Evolutionary conservation across 2,113 vertebrate genomes (phyloP).

Genomic region (Halcyon senegalensis): DNA sequence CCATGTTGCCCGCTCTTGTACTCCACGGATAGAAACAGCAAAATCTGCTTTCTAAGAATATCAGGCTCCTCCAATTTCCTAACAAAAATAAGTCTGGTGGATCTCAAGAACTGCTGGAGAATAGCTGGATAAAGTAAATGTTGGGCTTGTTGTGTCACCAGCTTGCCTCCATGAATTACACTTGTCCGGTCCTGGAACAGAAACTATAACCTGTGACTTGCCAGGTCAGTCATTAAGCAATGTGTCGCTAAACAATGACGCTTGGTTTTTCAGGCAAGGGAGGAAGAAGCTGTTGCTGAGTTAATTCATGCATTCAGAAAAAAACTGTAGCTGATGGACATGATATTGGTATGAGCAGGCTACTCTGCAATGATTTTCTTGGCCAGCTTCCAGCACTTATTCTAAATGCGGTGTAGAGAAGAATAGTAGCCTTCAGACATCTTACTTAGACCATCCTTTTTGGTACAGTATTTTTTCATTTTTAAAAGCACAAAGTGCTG

Average conservation of each 20-base stretch:
- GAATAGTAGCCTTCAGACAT: background rate
- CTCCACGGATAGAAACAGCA: background rate
- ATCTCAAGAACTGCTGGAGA: background rate
- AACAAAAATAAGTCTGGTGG: background rate
- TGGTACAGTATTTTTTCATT: background rate
- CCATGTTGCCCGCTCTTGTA: background rate
- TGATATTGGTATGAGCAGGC: background rate
- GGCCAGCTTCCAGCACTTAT: background rate
- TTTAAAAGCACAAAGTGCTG: background rate
- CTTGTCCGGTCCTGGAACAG: background rate
- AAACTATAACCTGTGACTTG: background rate
- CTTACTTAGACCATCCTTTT: background rate
- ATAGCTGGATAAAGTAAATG: background rate
- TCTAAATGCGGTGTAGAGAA: background rate
- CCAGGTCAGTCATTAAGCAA: background rate
- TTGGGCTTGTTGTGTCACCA: background rate
- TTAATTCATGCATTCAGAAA: constrained; percentile 29
- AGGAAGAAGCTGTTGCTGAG: background rate
- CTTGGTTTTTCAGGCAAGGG: background rate
- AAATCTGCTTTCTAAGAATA: background rate
- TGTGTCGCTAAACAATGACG: background rate
- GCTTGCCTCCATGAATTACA: background rate
- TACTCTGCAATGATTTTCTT: background rate
- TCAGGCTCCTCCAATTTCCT: background rate
- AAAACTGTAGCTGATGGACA: background rate